Conservation (phyloP, 1,140 invertebrate species). For the Oncopeltus fasciatus region DNA sequence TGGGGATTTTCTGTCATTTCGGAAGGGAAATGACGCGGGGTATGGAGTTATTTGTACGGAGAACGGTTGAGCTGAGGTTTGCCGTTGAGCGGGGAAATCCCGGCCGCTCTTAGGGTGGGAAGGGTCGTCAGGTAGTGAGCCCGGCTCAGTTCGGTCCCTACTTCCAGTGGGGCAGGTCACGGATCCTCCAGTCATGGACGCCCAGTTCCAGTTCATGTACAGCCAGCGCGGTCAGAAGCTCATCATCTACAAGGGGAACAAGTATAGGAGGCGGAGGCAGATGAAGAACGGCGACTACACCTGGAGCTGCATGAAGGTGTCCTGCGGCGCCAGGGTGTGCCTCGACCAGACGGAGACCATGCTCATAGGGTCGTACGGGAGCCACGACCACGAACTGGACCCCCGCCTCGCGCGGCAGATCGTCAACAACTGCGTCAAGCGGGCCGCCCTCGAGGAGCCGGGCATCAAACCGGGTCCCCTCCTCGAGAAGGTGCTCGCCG, state of each 20-base stretch:
- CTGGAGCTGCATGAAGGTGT: neutral
- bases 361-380: neutral
- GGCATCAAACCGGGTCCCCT: neutral
- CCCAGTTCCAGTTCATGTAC: no score
- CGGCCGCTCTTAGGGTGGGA: no score
- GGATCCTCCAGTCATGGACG: neutral
- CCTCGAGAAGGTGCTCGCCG: neutral
- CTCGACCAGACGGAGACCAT: neutral
- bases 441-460: neutral
- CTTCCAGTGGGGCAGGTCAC: no score
- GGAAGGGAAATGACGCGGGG: no score
- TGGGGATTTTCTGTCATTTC: no score
- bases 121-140: no score
- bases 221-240: neutral
- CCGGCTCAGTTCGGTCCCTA: no score
- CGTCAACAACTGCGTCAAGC: neutral
- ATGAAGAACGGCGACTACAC: neutral
- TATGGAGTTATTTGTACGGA: no score
- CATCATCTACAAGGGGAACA: neutral
- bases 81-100: no score
- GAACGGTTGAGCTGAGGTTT: no score
- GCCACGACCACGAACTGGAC: neutral
- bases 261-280: neutral
- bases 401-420: neutral
- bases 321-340: neutral